These are phyloP conservation scores for Tiaroga cobitis DNA, from an alignment of 2,797 vertebrate genomes.

Conservation along the genomic window DNA sequence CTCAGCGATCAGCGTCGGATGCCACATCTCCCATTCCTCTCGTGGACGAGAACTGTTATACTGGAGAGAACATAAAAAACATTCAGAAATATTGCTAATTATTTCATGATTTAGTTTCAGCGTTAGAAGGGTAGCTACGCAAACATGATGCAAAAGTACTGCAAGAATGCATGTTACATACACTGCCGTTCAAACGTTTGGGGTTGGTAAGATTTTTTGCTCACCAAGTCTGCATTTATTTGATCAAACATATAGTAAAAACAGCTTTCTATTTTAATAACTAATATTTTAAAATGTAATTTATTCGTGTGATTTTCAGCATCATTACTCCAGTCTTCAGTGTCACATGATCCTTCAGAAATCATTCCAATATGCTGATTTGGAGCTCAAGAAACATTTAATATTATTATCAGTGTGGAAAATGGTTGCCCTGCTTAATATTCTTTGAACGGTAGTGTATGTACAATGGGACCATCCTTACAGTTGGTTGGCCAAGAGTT, in stretches of 20 bases:
- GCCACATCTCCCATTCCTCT: constrained; percentile 99
- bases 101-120: neutral
- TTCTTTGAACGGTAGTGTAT: neutral
- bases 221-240: neutral
- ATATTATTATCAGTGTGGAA: neutral
- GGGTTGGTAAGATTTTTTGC: neutral
- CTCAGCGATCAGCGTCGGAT: constrained; percentile 95
- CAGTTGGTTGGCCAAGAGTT: neutral
- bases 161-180: neutral
- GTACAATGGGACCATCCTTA: neutral
- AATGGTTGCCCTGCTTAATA: neutral
- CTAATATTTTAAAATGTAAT: neutral
- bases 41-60: constrained; percentile 94
- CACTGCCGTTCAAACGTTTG: neutral
- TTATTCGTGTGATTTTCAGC: neutral
- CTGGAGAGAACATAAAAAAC: constrained; percentile 67
- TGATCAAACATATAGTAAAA: neutral
- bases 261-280: neutral
- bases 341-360: neutral
- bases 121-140: neutral
- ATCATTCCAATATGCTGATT: neutral
- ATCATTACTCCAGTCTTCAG: neutral
- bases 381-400: neutral
- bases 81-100: constrained; percentile 34
- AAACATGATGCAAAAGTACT: neutral